Conservation (phyloP, 1,140 invertebrate species). For the Drosophila yakuba region DNA sequence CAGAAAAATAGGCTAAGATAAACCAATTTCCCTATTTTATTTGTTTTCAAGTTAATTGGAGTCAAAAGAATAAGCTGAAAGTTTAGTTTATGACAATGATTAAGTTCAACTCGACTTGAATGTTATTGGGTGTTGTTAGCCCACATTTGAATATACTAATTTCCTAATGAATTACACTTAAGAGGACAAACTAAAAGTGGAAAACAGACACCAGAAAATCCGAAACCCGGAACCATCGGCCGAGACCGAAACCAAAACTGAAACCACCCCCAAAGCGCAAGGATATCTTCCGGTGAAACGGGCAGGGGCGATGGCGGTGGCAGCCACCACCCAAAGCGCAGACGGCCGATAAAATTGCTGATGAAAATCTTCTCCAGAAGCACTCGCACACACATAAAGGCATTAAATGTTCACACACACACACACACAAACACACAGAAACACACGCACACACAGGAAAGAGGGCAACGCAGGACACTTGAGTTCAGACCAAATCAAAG, state of each 20-base stretch:
- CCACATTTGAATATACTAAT: background rate
- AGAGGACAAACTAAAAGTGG: conserved; percentile 45
- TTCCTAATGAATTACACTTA: conserved; percentile 10
- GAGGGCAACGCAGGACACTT: conserved; percentile 58
- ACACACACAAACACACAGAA: background rate
- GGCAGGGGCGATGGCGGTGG: conserved; percentile 26
- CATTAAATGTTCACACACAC: conserved; percentile 12
- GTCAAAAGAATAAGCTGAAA: too few relatives aligned
- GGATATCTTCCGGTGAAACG: conserved; percentile 49
- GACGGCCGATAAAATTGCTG: conserved; percentile 74
- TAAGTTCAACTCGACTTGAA: background rate
- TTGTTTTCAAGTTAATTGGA: too few relatives aligned
- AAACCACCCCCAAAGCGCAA: conserved; percentile 67
- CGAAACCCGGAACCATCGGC: conserved; percentile 13
- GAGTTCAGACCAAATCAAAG: conserved; percentile 71
- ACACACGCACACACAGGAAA: conserved; percentile 7
- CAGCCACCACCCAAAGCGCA: conserved; percentile 76
- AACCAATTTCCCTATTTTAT: too few relatives aligned
- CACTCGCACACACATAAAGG: conserved; percentile 25
- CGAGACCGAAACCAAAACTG: conserved; percentile 48
- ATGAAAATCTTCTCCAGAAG: conserved; percentile 74
- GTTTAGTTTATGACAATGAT: background rate
- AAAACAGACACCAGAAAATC: conserved; percentile 32
- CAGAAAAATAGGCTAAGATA: too few relatives aligned
- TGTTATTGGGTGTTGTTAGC: background rate